Evolutionary conservation across 2,113 vertebrate species (phyloP).

Genomic region (Dryoscopus gambensis): DNA sequence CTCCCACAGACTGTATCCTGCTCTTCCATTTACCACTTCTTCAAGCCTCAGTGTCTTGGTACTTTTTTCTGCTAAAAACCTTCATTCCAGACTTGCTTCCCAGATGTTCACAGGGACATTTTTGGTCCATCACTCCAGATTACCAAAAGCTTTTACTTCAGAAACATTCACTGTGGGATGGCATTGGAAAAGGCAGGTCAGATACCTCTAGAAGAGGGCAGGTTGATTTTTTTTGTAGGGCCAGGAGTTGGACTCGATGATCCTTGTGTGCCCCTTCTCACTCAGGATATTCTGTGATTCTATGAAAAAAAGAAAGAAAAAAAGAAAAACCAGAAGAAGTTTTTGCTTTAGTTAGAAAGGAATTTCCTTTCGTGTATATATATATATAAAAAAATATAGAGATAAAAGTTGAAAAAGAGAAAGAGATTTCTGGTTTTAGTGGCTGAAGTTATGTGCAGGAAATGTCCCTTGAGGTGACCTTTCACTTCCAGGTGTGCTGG

Average conservation of each 20-base stretch:
- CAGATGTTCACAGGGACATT: neutral
- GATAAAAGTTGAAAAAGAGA: neutral
- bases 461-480: neutral
- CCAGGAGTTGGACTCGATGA: fast-evolving
- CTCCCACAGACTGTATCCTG: neutral
- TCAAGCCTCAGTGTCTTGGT: neutral
- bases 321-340: fast-evolving
- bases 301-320: neutral
- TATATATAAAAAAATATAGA: neutral
- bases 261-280: neutral
- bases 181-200: neutral
- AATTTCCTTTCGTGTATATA: neutral
- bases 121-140: neutral
- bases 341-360: neutral
- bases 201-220: neutral
- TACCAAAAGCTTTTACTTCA: neutral
- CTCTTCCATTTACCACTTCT: neutral
- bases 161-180: neutral
- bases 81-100: neutral
- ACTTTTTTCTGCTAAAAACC: neutral
- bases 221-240: neutral
- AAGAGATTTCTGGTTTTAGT: neutral
- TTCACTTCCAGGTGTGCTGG: neutral
- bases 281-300: neutral
- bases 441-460: neutral